phyloP scores from a whole-genome alignment of 2,888 invertebrate genomes.

The Aelia acuminata region DNA sequence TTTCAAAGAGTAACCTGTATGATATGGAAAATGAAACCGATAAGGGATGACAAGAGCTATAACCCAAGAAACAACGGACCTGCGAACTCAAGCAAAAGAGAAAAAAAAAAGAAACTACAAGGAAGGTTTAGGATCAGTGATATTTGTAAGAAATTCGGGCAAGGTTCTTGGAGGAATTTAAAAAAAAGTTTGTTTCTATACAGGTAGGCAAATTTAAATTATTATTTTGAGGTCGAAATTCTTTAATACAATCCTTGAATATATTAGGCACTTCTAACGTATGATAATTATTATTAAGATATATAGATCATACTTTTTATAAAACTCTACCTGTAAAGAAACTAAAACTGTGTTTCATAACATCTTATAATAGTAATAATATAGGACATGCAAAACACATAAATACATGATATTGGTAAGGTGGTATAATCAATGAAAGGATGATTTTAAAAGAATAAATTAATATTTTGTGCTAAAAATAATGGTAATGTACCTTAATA shows the following conservation, averaged over 20 bases:
- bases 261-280: too few relatives aligned
- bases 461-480: neutral
- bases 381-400: neutral
- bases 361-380: neutral
- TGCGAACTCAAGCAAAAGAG: neutral
- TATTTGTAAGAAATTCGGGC: neutral
- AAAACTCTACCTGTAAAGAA: neutral
- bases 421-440: neutral
- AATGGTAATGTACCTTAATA: neutral
- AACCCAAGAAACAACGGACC: neutral
- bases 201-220: neutral
- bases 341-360: neutral
- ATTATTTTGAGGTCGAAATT: too few relatives aligned
- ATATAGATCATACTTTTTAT: too few relatives aligned
- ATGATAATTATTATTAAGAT: too few relatives aligned
- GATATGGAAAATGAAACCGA: neutral
- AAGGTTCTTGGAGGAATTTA: neutral
- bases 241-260: too few relatives aligned
- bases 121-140: neutral
- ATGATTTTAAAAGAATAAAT: neutral
- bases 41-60: neutral
- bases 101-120: neutral
- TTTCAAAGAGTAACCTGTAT: too few relatives aligned
- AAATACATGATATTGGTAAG: slow-evolving; percentile 5
- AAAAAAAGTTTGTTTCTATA: neutral